phyloP scores from a whole-genome alignment of 2,888 invertebrate genomes.

The Neocrepidodera transversa region DNA sequence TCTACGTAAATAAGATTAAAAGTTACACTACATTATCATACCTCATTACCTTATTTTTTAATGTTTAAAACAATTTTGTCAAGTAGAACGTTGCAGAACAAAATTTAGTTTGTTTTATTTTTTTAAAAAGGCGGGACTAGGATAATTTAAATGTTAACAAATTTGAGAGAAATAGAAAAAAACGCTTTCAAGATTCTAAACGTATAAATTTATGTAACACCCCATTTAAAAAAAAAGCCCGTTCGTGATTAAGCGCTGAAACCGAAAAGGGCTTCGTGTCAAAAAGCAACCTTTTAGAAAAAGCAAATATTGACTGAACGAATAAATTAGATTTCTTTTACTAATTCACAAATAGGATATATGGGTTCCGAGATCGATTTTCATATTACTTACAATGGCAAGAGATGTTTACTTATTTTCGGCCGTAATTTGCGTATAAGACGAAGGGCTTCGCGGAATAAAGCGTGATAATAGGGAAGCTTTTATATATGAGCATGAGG shows the following conservation, averaged over 20 bases:
- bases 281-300: slow-evolving; percentile 22
- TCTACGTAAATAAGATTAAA: no score
- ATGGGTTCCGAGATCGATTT: slow-evolving; percentile 45
- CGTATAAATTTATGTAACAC: no score
- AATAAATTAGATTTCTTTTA: slow-evolving; percentile 37
- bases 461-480: slow-evolving; percentile 46
- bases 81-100: no score
- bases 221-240: no score
- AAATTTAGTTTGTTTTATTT: no score
- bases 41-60: no score
- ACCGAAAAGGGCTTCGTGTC: background rate
- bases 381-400: slow-evolving; percentile 45
- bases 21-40: no score
- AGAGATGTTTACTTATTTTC: slow-evolving; percentile 46
- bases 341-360: slow-evolving; percentile 40
- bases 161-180: no score
- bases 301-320: slow-evolving; percentile 31
- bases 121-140: no score
- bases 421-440: slow-evolving; percentile 45
- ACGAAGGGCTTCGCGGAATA: slow-evolving; percentile 43
- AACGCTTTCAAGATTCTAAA: no score
- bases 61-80: no score
- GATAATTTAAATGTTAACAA: no score
- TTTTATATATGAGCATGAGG: slow-evolving; percentile 38
- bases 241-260: background rate